A percentile compares a stretch with the other conserved stretches of the same genome.
phyloP scores from a whole-genome alignment of 2,797 vertebrate genomes.

The Aratinga solstitialis region DNA sequence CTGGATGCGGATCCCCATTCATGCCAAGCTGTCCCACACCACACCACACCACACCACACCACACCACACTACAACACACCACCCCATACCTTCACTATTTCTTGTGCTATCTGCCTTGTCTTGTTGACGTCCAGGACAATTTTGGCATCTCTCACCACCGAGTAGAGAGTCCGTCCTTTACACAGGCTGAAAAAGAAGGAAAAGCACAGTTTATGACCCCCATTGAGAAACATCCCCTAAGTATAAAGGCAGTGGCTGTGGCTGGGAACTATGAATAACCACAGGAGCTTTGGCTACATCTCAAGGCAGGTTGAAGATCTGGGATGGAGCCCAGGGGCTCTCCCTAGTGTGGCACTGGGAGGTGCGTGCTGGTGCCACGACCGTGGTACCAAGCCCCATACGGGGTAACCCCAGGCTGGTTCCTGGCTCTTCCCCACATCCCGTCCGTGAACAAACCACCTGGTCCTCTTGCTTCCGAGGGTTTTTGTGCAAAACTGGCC shows the following conservation, averaged over 20 bases:
- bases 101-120: constrained; percentile 97
- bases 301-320: background rate
- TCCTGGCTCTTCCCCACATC: accelerated
- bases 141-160: constrained; percentile 95
- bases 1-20: accelerated
- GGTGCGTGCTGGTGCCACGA: accelerated
- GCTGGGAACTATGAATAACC: background rate
- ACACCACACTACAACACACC: constrained; percentile 61
- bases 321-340: background rate
- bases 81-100: constrained; percentile 93
- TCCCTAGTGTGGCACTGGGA: background rate
- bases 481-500: background rate
- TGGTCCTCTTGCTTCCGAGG: background rate
- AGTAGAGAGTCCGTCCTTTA: constrained; percentile 96
- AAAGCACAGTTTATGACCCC: background rate
- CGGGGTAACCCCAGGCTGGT: background rate
- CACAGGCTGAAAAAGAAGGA: constrained; percentile 87
- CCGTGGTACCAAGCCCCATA: accelerated
- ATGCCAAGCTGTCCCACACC: accelerated
- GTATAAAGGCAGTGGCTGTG: background rate
- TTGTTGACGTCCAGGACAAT: constrained; percentile 97
- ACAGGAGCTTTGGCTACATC: background rate
- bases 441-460: background rate
- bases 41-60: too few species aligned
- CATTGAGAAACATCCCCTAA: background rate